Evolutionary conservation across 2,888 invertebrate genomes (phyloP).

Genomic region (Hirtodrosophila alboralis): DNA sequence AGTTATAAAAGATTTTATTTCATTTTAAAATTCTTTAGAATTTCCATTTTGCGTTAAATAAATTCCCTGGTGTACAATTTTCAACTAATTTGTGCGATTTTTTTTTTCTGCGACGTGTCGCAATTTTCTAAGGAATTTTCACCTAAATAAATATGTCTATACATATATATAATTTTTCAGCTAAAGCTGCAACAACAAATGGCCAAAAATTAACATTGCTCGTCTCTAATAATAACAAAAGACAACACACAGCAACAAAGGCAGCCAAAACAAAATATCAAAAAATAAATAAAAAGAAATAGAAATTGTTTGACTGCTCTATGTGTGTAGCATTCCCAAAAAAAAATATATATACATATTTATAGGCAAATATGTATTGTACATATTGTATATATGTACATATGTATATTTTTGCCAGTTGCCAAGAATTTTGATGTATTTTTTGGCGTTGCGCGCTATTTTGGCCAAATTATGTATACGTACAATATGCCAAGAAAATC

Average conservation of each 20-base stretch:
- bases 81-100: conserved; percentile 47
- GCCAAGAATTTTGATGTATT: conserved; percentile 78
- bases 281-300: too few species aligned
- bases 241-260: conserved; percentile 36
- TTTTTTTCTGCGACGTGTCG: conserved; percentile 40
- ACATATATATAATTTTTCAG: conserved; percentile 45
- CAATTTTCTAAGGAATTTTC: conserved; percentile 68
- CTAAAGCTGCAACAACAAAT: conserved; percentile 40
- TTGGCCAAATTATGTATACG: conserved; percentile 42
- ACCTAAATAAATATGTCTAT: conserved; percentile 53
- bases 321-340: conserved; percentile 31
- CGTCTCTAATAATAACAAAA: conserved; percentile 74
- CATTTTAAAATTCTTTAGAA: conserved; percentile 20
- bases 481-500: conserved; percentile 34
- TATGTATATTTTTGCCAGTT: conserved; percentile 38
- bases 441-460: conserved; percentile 51
- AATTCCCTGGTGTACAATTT: conserved; percentile 57
- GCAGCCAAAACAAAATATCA: conserved; percentile 30
- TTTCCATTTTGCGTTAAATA: conserved; percentile 13
- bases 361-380: conserved; percentile 20
- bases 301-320: conserved; percentile 61
- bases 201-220: conserved; percentile 53
- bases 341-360: conserved; percentile 10
- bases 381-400: conserved; percentile 5
- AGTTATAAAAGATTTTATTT: background rate